Evolutionary conservation across 2,113 vertebrate species (phyloP), one percentile per base, ranked within the genome.

Genomic region (Meriones unguiculatus): DNA sequence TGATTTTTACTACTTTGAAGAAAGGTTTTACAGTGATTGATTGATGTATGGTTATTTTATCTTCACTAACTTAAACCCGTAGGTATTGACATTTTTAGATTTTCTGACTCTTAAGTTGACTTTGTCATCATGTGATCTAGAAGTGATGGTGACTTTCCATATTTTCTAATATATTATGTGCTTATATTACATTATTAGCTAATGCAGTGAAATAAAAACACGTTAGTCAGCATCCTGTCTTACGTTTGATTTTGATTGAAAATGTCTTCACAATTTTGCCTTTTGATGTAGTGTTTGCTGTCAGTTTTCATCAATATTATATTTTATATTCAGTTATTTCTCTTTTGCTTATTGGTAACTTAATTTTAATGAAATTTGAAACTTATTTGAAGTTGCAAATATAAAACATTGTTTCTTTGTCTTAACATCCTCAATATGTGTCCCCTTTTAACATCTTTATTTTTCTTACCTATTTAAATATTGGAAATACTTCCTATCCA

Each of bases 241-340:
- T 69, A 59, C 54, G 7, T 88, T 12, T 85, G 30, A 85, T 88
- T 95, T 62, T 84, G n/a, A 41, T 30, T 85, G 59, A 46, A 64
- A 65, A 65, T 30, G n/a, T 46, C 59, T 91, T 89, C 28, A 88
- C 6, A 35, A 1, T 91, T 90, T 35, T 84, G n/a, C 54, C 13
- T 6, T 65, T 78, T 91, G 76, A 14, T 81, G 24, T 41, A 76
- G 50, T 69, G 1, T 92, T 94, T 94, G 50, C 78, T 94, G 2
- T 76, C 85, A 70, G 35, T 24, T 89, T 95, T 94, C 59, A 81
- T 11, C 88, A 35, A 25, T 69, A 59, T 59, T 77, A 1, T 35
- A 78, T 89, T 97, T 90, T 18, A 30, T 25, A 75, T 92, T 82
- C 62, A 73, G 64, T 32, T 76, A 52, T 52, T 87, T 93, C n/a